These are phyloP conservation scores for Leptosomus discolor DNA, from an alignment of 2,113 vertebrate species.

Conservation along the genomic window DNA sequence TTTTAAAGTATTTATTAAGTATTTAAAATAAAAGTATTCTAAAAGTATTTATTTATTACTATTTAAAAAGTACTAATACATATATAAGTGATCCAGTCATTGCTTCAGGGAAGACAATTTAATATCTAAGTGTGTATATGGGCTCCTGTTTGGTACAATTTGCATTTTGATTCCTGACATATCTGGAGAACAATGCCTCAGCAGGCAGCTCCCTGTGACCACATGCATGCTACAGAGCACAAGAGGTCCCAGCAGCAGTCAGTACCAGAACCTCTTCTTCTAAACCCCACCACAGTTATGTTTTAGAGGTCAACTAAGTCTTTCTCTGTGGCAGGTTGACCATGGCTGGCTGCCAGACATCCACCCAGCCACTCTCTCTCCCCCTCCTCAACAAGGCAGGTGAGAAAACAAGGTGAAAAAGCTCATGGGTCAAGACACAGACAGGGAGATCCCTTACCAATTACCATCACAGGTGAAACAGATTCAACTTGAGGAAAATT, in stretches of 20 bases:
- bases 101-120: background rate
- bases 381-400: background rate
- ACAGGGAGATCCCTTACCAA: background rate
- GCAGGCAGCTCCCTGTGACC: accelerated
- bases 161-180: background rate
- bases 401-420: background rate
- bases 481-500: background rate
- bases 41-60: too few species aligned
- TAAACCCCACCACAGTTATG: accelerated
- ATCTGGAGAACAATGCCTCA: background rate
- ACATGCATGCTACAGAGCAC: background rate
- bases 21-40: too few species aligned
- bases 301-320: background rate
- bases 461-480: background rate
- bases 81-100: background rate
- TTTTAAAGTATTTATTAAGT: too few species aligned
- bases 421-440: accelerated
- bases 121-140: background rate
- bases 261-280: background rate
- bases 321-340: background rate
- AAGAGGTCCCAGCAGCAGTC: background rate
- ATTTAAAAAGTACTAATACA: background rate
- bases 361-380: accelerated
- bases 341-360: background rate
- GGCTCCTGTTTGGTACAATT: background rate